phyloP scores from a whole-genome alignment of 2,113 vertebrate genomes.

The Donacobius atricapilla region DNA sequence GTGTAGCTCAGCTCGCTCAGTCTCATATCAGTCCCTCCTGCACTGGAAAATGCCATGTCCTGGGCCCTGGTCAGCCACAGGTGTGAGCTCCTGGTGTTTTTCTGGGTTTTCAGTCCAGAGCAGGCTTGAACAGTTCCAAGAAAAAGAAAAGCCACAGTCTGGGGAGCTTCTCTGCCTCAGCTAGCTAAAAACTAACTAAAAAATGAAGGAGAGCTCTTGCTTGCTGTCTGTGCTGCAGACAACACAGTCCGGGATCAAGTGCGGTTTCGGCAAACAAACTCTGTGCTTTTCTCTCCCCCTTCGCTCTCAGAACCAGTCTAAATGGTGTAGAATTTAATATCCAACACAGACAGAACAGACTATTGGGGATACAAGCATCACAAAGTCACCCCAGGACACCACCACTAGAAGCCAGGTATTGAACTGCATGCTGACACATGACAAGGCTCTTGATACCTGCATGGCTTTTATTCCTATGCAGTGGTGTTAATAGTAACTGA shows the following conservation, averaged over 20 bases:
- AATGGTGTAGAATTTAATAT: not conserved
- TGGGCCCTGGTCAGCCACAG: not conserved
- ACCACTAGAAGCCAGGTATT: not conserved
- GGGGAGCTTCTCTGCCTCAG: not conserved
- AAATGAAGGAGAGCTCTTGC: not conserved
- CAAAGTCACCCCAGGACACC: not conserved
- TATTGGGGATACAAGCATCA: not conserved
- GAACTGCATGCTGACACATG: accelerated
- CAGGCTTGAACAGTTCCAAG: not conserved
- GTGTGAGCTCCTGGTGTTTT: not conserved
- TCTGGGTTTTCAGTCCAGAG: not conserved
- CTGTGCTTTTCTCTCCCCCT: not conserved
- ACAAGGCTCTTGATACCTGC: not conserved
- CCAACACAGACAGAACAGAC: not conserved
- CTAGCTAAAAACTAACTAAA: not conserved
- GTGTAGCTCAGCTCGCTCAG: not conserved
- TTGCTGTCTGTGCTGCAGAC: too few species aligned
- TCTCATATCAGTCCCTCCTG: not conserved
- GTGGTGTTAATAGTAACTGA: not conserved
- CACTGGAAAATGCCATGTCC: not conserved
- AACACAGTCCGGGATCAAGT: not conserved
- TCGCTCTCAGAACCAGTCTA: not conserved
- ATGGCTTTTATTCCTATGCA: not conserved
- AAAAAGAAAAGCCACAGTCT: not conserved
- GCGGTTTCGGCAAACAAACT: not conserved